Conservation (phyloP, 2,888 invertebrate species). For the Synergus japonicus region DNA sequence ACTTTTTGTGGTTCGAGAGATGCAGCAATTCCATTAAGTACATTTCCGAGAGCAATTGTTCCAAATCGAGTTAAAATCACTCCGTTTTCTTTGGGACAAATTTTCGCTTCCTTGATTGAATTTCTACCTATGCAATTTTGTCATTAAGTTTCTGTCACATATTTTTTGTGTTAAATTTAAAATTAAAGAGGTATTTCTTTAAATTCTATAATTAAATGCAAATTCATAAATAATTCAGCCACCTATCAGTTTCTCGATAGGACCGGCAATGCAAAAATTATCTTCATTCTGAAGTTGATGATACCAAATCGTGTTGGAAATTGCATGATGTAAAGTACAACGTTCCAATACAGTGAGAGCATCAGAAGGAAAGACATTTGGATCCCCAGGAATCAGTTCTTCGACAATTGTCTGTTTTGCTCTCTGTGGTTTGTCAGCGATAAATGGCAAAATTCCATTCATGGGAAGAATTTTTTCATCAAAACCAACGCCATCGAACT, state of each 20-base stretch:
- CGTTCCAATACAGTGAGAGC: conserved; percentile 63
- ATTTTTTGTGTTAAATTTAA: neutral
- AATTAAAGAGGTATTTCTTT: neutral
- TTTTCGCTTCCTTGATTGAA: conserved; percentile 71
- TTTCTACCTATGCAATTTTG: conserved; percentile 53
- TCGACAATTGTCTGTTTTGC: conserved; percentile 65
- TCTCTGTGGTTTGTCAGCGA: conserved; percentile 64
- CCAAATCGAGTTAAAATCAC: conserved; percentile 83
- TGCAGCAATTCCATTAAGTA: conserved; percentile 82
- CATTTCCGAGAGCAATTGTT: conserved; percentile 80
- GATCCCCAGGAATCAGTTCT: conserved; percentile 64
- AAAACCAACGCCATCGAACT: conserved; percentile 13
- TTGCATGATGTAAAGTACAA: conserved; percentile 67
- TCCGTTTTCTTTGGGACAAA: conserved; percentile 84
- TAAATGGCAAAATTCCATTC: conserved; percentile 49
- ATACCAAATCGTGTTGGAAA: conserved; percentile 68
- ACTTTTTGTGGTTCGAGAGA: conserved; percentile 82
- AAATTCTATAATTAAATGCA: neutral
- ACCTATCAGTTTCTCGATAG: conserved; percentile 62
- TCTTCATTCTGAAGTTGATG: conserved; percentile 50
- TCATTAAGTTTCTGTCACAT: neutral
- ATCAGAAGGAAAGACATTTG: conserved; percentile 59
- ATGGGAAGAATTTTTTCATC: neutral
- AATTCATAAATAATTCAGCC: neutral
- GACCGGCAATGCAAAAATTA: conserved; percentile 57